Conservation (phyloP, 1,140 invertebrate species). For the Atta colombica region DNA sequence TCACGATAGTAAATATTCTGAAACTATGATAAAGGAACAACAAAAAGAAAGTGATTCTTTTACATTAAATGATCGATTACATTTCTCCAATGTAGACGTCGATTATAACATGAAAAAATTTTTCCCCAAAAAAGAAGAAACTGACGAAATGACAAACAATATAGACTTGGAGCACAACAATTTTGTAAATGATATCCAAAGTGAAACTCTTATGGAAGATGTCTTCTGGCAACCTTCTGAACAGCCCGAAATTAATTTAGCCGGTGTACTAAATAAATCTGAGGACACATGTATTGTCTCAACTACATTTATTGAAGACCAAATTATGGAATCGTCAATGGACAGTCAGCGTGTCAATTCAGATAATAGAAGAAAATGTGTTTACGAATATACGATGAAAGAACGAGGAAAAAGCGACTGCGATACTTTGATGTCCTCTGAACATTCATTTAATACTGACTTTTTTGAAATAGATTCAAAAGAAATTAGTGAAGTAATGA, state of each 20-base stretch:
- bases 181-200: slow-evolving; percentile 68
- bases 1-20: slow-evolving; percentile 28
- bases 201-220: slow-evolving; percentile 64
- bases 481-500: slow-evolving; percentile 31
- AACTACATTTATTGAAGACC: slow-evolving; percentile 67
- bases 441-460: slow-evolving; percentile 1
- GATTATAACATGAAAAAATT: not conserved
- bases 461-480: slow-evolving; percentile 30
- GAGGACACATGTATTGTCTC: slow-evolving; percentile 65
- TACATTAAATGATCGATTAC: slow-evolving; percentile 38
- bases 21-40: slow-evolving; percentile 25
- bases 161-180: slow-evolving; percentile 65
- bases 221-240: slow-evolving; percentile 25
- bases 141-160: slow-evolving; percentile 7
- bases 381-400: slow-evolving; percentile 26
- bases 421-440: slow-evolving; percentile 14
- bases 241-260: slow-evolving; percentile 57
- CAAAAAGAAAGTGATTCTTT: slow-evolving; percentile 15
- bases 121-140: slow-evolving; percentile 20
- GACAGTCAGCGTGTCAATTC: slow-evolving; percentile 1
- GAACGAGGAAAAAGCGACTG: slow-evolving; percentile 1
- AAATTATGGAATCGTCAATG: slow-evolving; percentile 50
- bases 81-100: not conserved
- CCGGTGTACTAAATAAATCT: not conserved
- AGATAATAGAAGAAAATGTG: slow-evolving; percentile 9